Conservation (phyloP, 1,140 invertebrate species). For the Pissodes strobi region DNA sequence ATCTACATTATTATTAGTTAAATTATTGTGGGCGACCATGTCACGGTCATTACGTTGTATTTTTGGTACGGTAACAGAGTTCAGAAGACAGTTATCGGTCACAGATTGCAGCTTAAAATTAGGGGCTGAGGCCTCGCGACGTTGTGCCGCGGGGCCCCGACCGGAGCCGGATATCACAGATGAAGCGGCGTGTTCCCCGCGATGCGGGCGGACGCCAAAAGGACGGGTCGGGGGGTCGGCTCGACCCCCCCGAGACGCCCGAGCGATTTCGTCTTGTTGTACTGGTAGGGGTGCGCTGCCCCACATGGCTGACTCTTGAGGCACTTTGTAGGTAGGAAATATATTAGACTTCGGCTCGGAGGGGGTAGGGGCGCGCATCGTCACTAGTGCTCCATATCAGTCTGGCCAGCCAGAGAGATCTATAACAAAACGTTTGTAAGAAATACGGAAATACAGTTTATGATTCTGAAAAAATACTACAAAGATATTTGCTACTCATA, state of each 20-base stretch:
- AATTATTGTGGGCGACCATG: conserved; percentile 59
- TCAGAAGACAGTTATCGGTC: conserved; percentile 68
- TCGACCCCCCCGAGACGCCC: conserved; percentile 55
- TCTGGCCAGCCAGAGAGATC: conserved; percentile 58
- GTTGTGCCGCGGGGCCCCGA: conserved; percentile 44
- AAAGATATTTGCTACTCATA: too few species aligned
- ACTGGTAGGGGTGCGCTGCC: conserved; percentile 56
- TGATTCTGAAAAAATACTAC: too few species aligned
- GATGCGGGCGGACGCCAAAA: conserved; percentile 49
- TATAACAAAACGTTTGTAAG: conserved; percentile 48
- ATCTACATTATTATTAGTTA: conserved; percentile 36
- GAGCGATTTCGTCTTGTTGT: conserved; percentile 49
- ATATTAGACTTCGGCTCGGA: conserved; percentile 56
- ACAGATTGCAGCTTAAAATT: conserved; percentile 70
- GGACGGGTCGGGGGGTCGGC: conserved; percentile 56
- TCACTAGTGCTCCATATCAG: conserved; percentile 57
- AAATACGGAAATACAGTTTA: too few species aligned
- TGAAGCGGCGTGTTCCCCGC: conserved; percentile 49
- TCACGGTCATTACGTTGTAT: conserved; percentile 66
- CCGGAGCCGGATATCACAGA: conserved; percentile 79
- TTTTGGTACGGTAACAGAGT: conserved; percentile 67
- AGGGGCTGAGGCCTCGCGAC: conserved; percentile 55
- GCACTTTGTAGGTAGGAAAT: conserved; percentile 59
- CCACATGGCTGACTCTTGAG: conserved; percentile 57
- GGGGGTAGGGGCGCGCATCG: conserved; percentile 55